These are phyloP conservation scores for Lordiphosa stackelbergi DNA, from an alignment of 1,140 invertebrate genomes.

Conservation along the genomic window DNA sequence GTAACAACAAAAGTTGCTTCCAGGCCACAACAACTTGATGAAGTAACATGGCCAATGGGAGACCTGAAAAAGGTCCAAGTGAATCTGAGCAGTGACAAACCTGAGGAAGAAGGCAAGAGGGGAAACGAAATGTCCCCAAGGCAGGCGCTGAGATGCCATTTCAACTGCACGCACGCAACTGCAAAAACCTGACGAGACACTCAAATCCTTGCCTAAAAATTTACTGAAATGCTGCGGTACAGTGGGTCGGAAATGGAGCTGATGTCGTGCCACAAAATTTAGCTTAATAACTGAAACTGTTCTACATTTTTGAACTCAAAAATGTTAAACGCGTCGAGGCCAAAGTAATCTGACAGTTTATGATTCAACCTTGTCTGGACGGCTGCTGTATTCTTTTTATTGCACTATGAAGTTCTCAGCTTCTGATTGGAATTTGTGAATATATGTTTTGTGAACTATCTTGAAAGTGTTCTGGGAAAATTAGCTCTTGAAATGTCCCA, in stretches of 20 bases:
- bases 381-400: too few relatives aligned
- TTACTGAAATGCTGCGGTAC: conserved; percentile 14
- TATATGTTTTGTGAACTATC: too few relatives aligned
- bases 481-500: too few relatives aligned
- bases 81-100: conserved; percentile 15
- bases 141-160: conserved; percentile 12
- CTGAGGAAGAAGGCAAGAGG: not conserved
- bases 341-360: too few relatives aligned
- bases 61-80: conserved; percentile 27
- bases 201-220: conserved; percentile 20
- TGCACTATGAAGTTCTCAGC: too few relatives aligned
- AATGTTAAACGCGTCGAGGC: too few relatives aligned
- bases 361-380: too few relatives aligned
- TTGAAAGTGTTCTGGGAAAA: too few relatives aligned
- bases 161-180: conserved; percentile 18
- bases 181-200: conserved; percentile 10
- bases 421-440: too few relatives aligned
- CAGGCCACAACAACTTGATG: conserved; percentile 9
- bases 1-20: conserved; percentile 9
- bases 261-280: too few relatives aligned
- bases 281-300: too few relatives aligned
- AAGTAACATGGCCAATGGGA: conserved; percentile 13
- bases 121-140: conserved; percentile 6
- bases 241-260: conserved; percentile 8
- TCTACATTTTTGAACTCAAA: too few relatives aligned